phyloP scores from a whole-genome alignment of 1,140 invertebrate species.

The Calliphora vicina region DNA sequence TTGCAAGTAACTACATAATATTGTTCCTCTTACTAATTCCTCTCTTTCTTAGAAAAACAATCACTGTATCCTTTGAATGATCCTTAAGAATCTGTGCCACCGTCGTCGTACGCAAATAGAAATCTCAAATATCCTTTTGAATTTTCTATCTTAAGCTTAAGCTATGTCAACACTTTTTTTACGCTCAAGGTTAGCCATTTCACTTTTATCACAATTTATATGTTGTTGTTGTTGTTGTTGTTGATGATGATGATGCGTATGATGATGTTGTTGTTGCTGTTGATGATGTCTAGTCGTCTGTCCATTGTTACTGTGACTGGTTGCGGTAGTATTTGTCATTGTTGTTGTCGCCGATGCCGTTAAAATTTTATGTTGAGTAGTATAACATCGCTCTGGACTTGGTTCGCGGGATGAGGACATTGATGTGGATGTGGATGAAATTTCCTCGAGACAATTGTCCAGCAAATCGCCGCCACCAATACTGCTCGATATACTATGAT shows the following conservation, averaged over 20 bases:
- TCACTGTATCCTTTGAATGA: neutral
- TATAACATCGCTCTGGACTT: constrained; percentile 37
- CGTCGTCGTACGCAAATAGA: neutral
- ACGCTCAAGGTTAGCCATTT: neutral
- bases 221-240: neutral
- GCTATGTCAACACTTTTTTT: constrained; percentile 29
- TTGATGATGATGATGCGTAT: neutral
- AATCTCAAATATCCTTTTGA: neutral
- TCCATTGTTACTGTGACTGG: neutral
- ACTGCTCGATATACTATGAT: constrained; percentile 26
- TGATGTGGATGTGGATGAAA: constrained; percentile 41
- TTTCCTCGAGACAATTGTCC: constrained; percentile 42
- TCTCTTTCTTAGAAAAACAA: neutral
- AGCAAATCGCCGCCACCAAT: constrained; percentile 30
- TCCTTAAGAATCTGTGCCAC: too few species aligned
- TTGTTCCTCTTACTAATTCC: neutral
- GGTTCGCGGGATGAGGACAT: constrained; percentile 39
- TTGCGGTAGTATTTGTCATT: neutral
- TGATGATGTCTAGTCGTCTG: neutral
- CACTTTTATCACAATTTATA: neutral
- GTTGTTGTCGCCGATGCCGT: constrained; percentile 31
- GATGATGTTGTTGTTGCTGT: neutral
- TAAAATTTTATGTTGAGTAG: constrained; percentile 17
- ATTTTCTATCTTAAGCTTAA: constrained; percentile 4
- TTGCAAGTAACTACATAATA: neutral